Percentiles rank a stretch among this genome's conserved stretches.
Conservation (phyloP, 2,797 vertebrate genomes). For the Mus minutoides region DNA sequence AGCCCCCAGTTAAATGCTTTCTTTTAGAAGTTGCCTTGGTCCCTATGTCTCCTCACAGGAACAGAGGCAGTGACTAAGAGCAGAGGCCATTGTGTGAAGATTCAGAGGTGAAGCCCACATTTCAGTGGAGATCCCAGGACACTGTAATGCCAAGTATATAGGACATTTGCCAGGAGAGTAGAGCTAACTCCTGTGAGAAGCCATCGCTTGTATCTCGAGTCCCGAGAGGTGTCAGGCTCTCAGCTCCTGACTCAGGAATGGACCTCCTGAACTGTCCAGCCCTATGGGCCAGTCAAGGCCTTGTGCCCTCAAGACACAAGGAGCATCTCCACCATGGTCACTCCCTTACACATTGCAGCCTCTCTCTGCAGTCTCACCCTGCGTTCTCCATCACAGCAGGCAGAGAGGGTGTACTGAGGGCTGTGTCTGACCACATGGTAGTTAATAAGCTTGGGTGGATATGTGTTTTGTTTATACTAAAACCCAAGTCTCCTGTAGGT, state of each 20-base stretch:
- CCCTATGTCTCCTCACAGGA: neutral
- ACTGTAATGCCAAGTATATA: neutral
- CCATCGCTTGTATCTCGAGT: neutral
- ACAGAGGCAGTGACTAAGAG: neutral
- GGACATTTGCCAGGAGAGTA: neutral
- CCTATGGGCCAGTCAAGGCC: neutral
- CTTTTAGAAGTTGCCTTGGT: neutral
- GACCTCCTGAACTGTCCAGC: no score
- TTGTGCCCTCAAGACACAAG: neutral
- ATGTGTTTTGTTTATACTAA: neutral
- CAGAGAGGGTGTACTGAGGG: neutral
- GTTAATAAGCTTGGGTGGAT: neutral
- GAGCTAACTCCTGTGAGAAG: neutral
- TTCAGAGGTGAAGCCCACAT: neutral
- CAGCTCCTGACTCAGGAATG: neutral
- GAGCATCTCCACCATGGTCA: neutral
- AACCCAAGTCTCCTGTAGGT: neutral
- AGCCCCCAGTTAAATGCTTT: neutral
- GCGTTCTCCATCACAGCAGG: neutral
- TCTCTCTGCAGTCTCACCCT: neutral
- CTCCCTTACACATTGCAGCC: neutral
- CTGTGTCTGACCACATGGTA: accelerated
- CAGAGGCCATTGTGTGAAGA: neutral
- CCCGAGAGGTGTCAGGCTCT: neutral
- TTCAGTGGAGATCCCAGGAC: no score